These are phyloP conservation scores for Perccottus glenii DNA, from an alignment of 2,113 vertebrate species.

Conservation along the genomic window DNA sequence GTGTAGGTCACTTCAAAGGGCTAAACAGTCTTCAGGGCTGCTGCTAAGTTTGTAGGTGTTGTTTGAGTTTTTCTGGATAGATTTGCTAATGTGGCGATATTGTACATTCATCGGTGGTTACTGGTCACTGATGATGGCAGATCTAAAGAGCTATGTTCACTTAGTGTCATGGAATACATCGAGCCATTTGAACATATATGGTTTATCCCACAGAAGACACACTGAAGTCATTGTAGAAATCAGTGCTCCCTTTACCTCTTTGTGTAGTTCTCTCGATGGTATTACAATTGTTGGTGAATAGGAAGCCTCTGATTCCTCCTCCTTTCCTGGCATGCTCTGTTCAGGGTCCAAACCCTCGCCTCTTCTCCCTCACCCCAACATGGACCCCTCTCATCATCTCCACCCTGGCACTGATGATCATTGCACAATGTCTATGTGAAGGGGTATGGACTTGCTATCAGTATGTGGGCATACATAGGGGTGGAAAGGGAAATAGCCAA, in stretches of 20 bases:
- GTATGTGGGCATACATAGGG: slow-evolving; percentile 46
- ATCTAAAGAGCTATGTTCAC: slow-evolving; percentile 43
- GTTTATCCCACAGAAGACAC: slow-evolving; percentile 46
- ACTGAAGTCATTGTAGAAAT: slow-evolving; percentile 59
- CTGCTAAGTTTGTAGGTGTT: slow-evolving; percentile 55
- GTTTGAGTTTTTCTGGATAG: slow-evolving; percentile 36
- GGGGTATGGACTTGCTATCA: slow-evolving; percentile 53
- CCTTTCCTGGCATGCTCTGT: slow-evolving; percentile 63
- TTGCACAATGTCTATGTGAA: slow-evolving; percentile 71
- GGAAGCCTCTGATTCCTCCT: slow-evolving; percentile 39
- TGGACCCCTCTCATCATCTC: slow-evolving; percentile 9
- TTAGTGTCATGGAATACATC: slow-evolving; percentile 53
- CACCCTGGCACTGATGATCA: slow-evolving; percentile 60
- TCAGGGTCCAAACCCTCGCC: slow-evolving; percentile 54
- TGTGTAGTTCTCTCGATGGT: slow-evolving; percentile 62
- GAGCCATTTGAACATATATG: slow-evolving; percentile 61
- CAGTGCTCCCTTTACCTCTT: slow-evolving; percentile 62
- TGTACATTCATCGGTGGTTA: slow-evolving; percentile 29
- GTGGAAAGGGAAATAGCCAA: slow-evolving; percentile 68
- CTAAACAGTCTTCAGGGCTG: slow-evolving; percentile 69
- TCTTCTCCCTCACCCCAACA: slow-evolving; percentile 14
- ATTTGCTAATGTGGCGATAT: slow-evolving; percentile 30
- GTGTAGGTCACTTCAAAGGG: slow-evolving; percentile 67
- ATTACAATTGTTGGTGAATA: slow-evolving; percentile 59
- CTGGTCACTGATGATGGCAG: slow-evolving; percentile 25